These are phyloP conservation scores for Cylloceria caligata DNA, from an alignment of 2,888 invertebrate species.

Conservation along the genomic window DNA sequence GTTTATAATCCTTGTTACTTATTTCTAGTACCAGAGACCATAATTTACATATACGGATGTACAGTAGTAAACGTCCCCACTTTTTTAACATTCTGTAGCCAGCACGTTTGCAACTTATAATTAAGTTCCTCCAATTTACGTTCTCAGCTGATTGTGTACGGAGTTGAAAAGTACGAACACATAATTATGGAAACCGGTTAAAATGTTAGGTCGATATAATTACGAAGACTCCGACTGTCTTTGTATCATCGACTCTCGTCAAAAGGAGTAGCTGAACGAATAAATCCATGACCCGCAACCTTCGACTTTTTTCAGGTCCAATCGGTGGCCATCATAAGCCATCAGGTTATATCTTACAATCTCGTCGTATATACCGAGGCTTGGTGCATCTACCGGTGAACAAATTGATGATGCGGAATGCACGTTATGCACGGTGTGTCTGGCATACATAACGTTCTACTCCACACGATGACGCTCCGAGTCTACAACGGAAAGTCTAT, in stretches of 20 bases:
- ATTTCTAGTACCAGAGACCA: no score
- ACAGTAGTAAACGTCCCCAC: no score
- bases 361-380: background rate
- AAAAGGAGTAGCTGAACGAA: background rate
- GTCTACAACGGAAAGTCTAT: conserved; percentile 53
- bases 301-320: conserved; percentile 48
- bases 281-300: background rate
- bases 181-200: background rate
- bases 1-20: no score
- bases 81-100: no score
- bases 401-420: conserved; percentile 70
- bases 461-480: conserved; percentile 59
- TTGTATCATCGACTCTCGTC: background rate
- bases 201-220: background rate
- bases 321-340: conserved; percentile 60
- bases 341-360: conserved; percentile 45
- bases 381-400: conserved; percentile 34
- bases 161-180: background rate
- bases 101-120: no score
- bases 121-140: background rate
- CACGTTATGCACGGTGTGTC: conserved; percentile 39
- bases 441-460: conserved; percentile 64
- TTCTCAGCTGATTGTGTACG: background rate
- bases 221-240: background rate
- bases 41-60: no score